These are phyloP conservation scores for Adela reaumurella DNA, from an alignment of 2,888 invertebrate species.

Conservation along the genomic window DNA sequence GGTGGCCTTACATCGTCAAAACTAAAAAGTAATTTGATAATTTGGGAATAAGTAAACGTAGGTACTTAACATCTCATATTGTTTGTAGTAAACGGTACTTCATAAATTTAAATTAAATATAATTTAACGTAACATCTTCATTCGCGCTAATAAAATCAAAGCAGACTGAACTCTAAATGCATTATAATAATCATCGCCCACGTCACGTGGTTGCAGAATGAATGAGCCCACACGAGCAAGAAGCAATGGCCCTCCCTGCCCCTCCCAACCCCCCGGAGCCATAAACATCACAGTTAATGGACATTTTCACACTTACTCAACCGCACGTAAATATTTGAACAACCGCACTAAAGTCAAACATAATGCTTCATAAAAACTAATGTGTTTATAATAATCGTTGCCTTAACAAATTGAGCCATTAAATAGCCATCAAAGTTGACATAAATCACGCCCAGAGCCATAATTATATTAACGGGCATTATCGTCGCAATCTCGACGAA, in stretches of 20 bases:
- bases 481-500: slow-evolving; percentile 33
- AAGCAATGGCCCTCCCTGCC: too few relatives aligned
- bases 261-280: neutral
- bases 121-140: too few relatives aligned
- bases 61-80: too few relatives aligned
- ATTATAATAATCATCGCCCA: too few relatives aligned
- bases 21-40: too few relatives aligned
- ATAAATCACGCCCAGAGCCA: slow-evolving; percentile 45
- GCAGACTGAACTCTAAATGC: too few relatives aligned
- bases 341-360: slow-evolving; percentile 36
- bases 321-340: slow-evolving; percentile 36
- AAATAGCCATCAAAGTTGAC: slow-evolving; percentile 26
- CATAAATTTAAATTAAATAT: too few relatives aligned
- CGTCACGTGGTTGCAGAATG: neutral
- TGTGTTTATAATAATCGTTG: slow-evolving; percentile 30
- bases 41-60: too few relatives aligned
- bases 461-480: slow-evolving; percentile 29
- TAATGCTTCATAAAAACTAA: slow-evolving; percentile 39
- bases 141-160: too few relatives aligned
- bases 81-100: too few relatives aligned
- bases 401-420: slow-evolving; percentile 36
- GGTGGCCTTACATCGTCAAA: too few relatives aligned
- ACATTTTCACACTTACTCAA: slow-evolving; percentile 3
- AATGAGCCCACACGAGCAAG: neutral
- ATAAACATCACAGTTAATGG: neutral